Evolutionary conservation across 1,140 invertebrate species (phyloP).

Genomic region (Leptinotarsa undecemlineata): DNA sequence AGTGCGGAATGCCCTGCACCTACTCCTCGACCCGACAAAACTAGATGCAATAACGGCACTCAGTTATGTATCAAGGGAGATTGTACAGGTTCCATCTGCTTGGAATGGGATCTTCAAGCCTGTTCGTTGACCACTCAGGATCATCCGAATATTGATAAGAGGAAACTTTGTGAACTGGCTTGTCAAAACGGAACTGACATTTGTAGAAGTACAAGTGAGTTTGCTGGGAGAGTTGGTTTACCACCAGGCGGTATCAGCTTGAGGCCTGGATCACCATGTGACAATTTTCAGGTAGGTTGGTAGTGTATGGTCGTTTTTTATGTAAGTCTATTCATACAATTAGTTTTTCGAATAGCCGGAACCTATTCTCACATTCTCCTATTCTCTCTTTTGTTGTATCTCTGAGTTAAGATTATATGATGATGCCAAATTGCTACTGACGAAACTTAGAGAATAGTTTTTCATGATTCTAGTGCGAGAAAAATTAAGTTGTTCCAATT

Average conservation of each 20-base stretch:
- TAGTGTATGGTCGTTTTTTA: too few species aligned
- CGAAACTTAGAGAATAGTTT: too few species aligned
- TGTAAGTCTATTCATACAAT: too few species aligned
- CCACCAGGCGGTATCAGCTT: slow-evolving; percentile 85
- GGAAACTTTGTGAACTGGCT: slow-evolving; percentile 92
- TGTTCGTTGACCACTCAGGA: slow-evolving; percentile 92
- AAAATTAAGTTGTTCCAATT: too few species aligned
- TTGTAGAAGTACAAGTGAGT: slow-evolving; percentile 87
- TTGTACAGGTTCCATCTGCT: slow-evolving; percentile 93
- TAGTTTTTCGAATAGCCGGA: too few species aligned
- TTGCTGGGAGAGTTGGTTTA: slow-evolving; percentile 73
- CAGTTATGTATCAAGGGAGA: slow-evolving; percentile 92
- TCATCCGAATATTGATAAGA: slow-evolving; percentile 77
- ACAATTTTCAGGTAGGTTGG: slow-evolving; percentile 86
- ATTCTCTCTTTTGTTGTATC: too few species aligned
- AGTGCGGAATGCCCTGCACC: slow-evolving; percentile 85
- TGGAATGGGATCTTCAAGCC: slow-evolving; percentile 91
- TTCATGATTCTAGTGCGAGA: too few species aligned
- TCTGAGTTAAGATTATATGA: too few species aligned
- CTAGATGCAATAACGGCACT: slow-evolving; percentile 81
- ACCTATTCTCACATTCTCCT: too few species aligned
- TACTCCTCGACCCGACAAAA: slow-evolving; percentile 75
- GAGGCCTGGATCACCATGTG: slow-evolving; percentile 93
- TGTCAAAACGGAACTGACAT: slow-evolving; percentile 86
- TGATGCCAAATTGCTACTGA: too few species aligned